Conservation (phyloP, 2,113 vertebrate genomes). For the Lycocorax pyrrhopterus region DNA sequence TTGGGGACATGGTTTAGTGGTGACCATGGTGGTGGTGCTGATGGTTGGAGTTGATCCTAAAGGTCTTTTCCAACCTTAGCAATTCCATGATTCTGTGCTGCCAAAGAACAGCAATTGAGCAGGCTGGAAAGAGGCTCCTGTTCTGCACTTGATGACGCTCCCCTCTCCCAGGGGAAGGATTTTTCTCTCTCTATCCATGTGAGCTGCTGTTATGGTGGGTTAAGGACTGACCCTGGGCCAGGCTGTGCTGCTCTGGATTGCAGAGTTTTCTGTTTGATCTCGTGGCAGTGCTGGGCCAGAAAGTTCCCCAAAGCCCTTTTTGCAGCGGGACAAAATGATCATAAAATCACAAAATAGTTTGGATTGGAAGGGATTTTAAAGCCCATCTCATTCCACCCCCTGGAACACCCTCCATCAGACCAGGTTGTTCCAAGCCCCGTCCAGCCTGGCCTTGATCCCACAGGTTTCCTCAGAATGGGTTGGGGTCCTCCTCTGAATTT, state of each 20-base stretch:
- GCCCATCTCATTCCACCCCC: not conserved
- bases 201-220: not conserved
- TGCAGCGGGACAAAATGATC: not conserved
- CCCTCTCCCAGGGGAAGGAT: not conserved
- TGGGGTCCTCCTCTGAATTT: not conserved
- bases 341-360: not conserved
- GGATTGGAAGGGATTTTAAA: not conserved
- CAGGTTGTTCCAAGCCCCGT: not conserved
- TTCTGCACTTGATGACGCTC: not conserved
- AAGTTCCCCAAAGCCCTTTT: not conserved
- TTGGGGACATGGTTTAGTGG: not conserved
- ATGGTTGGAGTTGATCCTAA: not conserved
- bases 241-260: not conserved
- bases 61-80: not conserved
- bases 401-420: not conserved
- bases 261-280: not conserved
- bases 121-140: not conserved
- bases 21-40: not conserved
- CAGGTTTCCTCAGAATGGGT: not conserved
- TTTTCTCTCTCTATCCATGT: not conserved
- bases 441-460: not conserved
- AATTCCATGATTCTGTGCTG: not conserved
- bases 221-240: rapidly evolving
- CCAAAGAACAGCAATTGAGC: not conserved
- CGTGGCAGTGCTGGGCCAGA: not conserved